Base-by-base conservation (phyloP, 2,113 vertebrate genomes). In the Vimba vimba region DNA sequence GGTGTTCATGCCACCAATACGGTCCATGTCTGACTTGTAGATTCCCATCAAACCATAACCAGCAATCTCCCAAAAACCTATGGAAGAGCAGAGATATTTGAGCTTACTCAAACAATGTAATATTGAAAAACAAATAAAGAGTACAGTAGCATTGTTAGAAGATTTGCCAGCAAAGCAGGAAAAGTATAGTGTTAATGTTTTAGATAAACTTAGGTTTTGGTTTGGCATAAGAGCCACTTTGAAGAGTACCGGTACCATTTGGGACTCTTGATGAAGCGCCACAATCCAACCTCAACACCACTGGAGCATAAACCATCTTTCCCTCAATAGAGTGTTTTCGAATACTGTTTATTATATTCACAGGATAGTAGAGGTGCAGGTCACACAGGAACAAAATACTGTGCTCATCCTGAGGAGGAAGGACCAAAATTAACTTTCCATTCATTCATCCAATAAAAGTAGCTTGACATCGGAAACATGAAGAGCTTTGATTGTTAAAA, bases 321-420 rank as follows among this genome's bases (percentile, higher is more conserved):
- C 95, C 95, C 87, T 96, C 95, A 83, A 97, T 93, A 0, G 95
- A 96, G 90, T 96, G 95, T 79, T 96, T 97, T 85, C 96, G 93
- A 74, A 96, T 91, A 0, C 91, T 90, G 62, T 96, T 95, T 0
- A 96, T 90, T 79, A 97, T 59, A 64, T 92, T 93, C 2, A 91
- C 71, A 0, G 96, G 96, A 76, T 96, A 96, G 90, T 96, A 94
- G 90, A 97, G 96, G 89, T 97, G 96, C 23, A 97, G 95, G 90
- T 97, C 96, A 1, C 96, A 96, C 12, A 97, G 93, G 91, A 97
- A 97, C 71, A 96, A 1, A 86, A 97, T 96, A 90, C 96, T 96
- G 89, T 96, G 96, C 0, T 94, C 90, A 90, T 96, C 96, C 96
- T 97, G 90, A n/a, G 91, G 87, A 57, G 2, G 30, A 33, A 85